phyloP scores from a whole-genome alignment of 2,113 vertebrate species.

The Cariama cristata region DNA sequence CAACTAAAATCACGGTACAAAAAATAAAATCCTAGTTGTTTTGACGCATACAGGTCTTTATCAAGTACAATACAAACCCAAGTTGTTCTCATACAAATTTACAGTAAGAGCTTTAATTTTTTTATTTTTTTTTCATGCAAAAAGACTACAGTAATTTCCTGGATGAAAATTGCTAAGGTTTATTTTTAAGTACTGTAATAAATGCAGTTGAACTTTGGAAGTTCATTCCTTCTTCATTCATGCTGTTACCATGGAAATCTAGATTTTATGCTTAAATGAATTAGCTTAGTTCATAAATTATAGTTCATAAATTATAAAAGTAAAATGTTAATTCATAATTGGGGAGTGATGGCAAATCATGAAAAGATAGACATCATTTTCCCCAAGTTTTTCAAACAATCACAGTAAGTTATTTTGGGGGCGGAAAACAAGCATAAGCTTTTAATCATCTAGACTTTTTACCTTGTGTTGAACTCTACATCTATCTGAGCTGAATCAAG shows the following conservation, averaged over 20 bases:
- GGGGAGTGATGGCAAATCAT: not conserved
- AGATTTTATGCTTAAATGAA: slow-evolving; percentile 61
- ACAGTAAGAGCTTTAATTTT: not conserved
- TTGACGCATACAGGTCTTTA: not conserved
- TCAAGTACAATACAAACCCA: not conserved
- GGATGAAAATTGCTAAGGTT: slow-evolving; percentile 9
- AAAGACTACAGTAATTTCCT: not conserved
- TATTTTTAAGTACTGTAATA: slow-evolving; percentile 58
- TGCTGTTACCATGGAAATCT: slow-evolving; percentile 67
- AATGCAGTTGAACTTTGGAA: slow-evolving; percentile 50
- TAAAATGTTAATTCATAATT: slow-evolving; percentile 59
- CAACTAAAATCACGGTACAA: not conserved
- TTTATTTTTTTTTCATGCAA: not conserved
- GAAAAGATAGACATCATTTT: not conserved
- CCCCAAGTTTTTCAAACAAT: not conserved
- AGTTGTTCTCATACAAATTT: not conserved
- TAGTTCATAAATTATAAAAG: slow-evolving; percentile 60
- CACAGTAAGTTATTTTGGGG: fast-evolving
- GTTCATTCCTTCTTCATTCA: slow-evolving; percentile 54
- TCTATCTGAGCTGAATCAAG: not conserved
- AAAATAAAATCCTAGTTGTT: not conserved
- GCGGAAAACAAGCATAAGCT: not conserved
- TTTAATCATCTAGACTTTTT: not conserved
- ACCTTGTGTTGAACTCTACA: not conserved
- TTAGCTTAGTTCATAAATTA: slow-evolving; percentile 52